Evolutionary conservation across 2,797 vertebrate genomes (phyloP).

Genomic region (Odontamblyopus rebecca): DNA sequence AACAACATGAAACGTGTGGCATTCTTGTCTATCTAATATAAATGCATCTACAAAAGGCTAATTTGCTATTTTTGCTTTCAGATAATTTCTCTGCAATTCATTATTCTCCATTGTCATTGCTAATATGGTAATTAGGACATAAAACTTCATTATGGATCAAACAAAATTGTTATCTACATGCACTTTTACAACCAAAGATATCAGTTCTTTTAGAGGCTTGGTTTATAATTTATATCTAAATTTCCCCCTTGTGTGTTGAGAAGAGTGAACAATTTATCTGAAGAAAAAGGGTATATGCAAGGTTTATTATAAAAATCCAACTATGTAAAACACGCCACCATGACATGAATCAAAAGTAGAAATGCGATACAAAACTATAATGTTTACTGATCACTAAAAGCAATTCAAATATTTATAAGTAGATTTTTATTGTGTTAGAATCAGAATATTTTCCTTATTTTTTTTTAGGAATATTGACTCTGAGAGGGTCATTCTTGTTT

Average conservation of each 20-base stretch:
- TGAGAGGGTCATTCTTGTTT: background rate
- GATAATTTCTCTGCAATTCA: background rate
- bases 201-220: no score
- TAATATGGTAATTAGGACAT: background rate
- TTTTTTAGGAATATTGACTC: background rate
- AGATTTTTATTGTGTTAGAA: background rate
- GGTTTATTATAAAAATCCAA: background rate
- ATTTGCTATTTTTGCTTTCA: background rate
- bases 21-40: background rate
- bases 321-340: background rate
- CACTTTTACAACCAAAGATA: no score
- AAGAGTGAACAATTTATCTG: background rate
- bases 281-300: background rate
- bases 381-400: background rate
- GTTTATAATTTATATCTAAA: background rate
- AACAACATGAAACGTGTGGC: slow-evolving; percentile 11
- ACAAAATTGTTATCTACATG: background rate
- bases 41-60: background rate
- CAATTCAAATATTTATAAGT: background rate
- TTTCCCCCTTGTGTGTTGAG: background rate
- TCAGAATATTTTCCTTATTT: background rate
- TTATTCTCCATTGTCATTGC: background rate
- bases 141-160: background rate
- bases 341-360: background rate
- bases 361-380: background rate